phyloP scores from a whole-genome alignment of 2,113 vertebrate genomes.

The Salvelinus fontinalis region DNA sequence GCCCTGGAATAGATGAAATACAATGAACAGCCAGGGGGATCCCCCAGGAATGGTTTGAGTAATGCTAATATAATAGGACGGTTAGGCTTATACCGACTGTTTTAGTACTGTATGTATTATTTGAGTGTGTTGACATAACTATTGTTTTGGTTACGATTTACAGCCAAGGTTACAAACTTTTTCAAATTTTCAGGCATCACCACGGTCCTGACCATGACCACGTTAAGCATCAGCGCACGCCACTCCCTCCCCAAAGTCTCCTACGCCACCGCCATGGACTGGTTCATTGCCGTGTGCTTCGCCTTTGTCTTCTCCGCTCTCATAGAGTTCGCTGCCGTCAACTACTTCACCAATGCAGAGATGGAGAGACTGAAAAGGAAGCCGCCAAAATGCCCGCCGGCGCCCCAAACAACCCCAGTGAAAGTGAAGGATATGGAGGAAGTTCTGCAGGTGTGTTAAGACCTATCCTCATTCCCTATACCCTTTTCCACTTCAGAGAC shows the following conservation, averaged over 20 bases:
- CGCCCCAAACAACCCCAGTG: conserved; percentile 74
- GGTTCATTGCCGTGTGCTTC: conserved; percentile 99
- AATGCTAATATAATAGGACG: no score
- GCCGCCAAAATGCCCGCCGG: conserved; percentile 78
- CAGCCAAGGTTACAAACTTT: no score
- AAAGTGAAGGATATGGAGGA: conserved; percentile 80
- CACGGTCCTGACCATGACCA: conserved; percentile 98
- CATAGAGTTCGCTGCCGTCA: conserved; percentile 97
- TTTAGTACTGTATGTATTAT: no score
- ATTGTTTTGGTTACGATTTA: no score
- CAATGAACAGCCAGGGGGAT: no score
- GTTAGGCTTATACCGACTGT: no score
- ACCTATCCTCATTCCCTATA: no score
- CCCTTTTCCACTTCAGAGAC: background rate
- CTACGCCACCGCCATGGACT: conserved; percentile 98
- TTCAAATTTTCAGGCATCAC: conserved; percentile 84
- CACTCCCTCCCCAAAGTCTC: conserved; percentile 98
- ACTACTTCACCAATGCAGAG: conserved; percentile 95
- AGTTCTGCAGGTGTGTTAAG: conserved; percentile 76
- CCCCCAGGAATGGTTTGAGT: no score
- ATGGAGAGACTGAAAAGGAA: conserved; percentile 89
- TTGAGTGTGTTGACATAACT: no score
- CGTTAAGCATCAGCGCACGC: conserved; percentile 95
- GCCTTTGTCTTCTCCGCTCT: conserved; percentile 99
- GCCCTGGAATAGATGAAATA: no score